Base-by-base conservation (phyloP, 2,797 vertebrate species). In the Hirundo rustica region DNA sequence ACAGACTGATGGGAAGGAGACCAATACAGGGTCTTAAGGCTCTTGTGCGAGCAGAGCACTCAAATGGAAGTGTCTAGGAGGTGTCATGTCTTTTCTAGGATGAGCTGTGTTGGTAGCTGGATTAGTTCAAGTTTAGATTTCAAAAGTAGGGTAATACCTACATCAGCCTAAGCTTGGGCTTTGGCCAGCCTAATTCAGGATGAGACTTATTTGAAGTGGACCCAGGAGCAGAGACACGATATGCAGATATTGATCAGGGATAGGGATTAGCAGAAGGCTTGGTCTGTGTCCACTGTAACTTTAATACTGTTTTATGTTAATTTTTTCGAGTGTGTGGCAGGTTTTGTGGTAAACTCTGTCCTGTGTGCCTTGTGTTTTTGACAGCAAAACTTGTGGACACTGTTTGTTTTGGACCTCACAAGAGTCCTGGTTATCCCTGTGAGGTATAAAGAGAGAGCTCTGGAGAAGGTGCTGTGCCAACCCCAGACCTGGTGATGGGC, bases 71-170 rank as follows among this genome's bases (percentile, higher is more conserved):
- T 42, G 67, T 58, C 82, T 79, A 0, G 45, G 66, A 81, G 16
- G 64, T 87, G 65, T 70, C 22, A 0, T 23, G 55, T 62, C 50
- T 62, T 40, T 57, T 67, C 71, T 87, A 36, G 74, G 58, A 85
- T 54, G 38, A 87, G 71, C 73, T 70, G 55, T 51, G 22, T 82
- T 85, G 53, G 32, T 71, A 47, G 71, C 50, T 88, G 85, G 42
- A 51, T 87, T 89, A 84, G 70, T 86, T 85, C 17, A 94, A 90
- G 66, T 91, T 88, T 50, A 85, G 65, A 30, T 89, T 88, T 95
- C 2, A 0, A 75, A 91, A 83, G 57, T 54, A 77, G 75, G 68
- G 50, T 81, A 84, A 78, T 78, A 57, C 62, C 40, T 70, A 0
- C 5, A 18, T 75, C 62, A 86, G 76, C 23, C 48, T 38, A 27